Evolutionary conservation across 1,140 invertebrate genomes (phyloP).

Genomic region (Ceratosolen fusciceps): DNA sequence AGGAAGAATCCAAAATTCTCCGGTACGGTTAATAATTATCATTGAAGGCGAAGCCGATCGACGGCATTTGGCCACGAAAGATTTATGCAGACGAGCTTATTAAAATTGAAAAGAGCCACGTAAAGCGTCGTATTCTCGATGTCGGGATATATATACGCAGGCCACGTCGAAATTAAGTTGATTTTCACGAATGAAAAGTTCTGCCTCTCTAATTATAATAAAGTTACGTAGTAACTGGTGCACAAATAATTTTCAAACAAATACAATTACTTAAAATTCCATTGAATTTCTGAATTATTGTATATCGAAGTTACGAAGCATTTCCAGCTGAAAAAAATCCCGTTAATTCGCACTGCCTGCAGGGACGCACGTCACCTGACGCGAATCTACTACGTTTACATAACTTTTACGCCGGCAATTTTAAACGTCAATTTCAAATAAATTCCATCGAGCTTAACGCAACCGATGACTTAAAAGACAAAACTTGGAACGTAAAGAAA

Average conservation of each 20-base stretch:
- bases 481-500: too few relatives aligned
- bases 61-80: too few relatives aligned
- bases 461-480: too few relatives aligned
- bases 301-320: background rate
- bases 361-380: background rate
- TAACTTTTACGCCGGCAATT: background rate
- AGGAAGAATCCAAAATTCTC: too few relatives aligned
- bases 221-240: slow-evolving; percentile 1
- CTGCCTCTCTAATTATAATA: background rate
- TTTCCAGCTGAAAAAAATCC: background rate
- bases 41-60: too few relatives aligned
- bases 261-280: background rate
- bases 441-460: too few relatives aligned
- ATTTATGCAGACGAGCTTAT: too few relatives aligned
- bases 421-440: too few relatives aligned
- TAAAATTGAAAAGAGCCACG: background rate
- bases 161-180: background rate
- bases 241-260: background rate
- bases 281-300: background rate
- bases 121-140: background rate
- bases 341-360: background rate
- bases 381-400: background rate
- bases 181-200: background rate
- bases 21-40: too few relatives aligned
- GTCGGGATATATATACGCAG: background rate